These are phyloP conservation scores for Oceanodroma leucorhoa DNA, from an alignment of 2,797 vertebrate genomes.

Conservation along the genomic window DNA sequence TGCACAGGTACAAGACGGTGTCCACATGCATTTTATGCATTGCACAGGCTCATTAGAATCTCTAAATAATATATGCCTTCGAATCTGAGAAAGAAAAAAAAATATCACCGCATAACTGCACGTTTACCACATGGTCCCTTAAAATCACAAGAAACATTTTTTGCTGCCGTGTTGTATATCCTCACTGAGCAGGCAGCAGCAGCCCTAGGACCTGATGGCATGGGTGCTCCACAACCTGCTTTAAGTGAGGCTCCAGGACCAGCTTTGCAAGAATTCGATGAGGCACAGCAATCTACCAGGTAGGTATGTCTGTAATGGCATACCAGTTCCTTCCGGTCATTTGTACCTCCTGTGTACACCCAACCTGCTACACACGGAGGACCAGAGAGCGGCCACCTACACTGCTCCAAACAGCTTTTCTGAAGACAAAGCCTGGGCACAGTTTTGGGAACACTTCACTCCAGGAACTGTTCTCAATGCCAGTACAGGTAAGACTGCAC, in stretches of 20 bases:
- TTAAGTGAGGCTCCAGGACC: neutral
- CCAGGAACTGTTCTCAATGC: neutral
- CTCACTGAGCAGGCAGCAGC: neutral
- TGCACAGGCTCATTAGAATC: neutral
- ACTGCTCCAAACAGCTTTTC: neutral
- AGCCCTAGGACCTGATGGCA: neutral
- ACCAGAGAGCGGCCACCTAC: neutral
- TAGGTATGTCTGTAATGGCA: accelerated
- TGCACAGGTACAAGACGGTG: neutral
- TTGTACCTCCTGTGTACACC: accelerated
- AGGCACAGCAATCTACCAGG: neutral
- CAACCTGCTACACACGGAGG: accelerated
- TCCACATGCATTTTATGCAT: neutral
- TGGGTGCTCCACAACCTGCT: neutral
- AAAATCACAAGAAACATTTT: neutral
- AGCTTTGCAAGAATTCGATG: neutral
- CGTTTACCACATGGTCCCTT: neutral
- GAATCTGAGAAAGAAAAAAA: neutral
- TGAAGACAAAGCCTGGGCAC: neutral
- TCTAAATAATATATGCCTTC: neutral
- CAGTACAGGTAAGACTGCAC: neutral
- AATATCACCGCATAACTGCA: neutral
- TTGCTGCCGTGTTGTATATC: accelerated
- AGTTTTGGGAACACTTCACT: neutral
- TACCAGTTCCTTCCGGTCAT: accelerated